Base-by-base conservation (phyloP, 1,140 invertebrate genomes). In the Halyomorpha halys region DNA sequence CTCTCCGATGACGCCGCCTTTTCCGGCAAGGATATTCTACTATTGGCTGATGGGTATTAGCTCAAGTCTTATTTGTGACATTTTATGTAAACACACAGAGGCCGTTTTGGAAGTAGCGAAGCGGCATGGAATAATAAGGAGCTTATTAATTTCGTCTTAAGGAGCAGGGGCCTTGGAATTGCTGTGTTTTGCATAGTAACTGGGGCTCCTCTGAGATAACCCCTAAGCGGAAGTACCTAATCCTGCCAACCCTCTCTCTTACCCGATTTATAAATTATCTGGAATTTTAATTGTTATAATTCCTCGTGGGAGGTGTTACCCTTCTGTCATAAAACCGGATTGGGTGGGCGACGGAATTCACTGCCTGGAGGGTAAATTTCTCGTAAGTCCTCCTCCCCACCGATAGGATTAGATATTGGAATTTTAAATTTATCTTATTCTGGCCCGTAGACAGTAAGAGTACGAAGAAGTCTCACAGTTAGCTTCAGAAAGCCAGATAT, bases 111-210 rank as follows among this genome's bases (percentile, higher is more conserved):
- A 65, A 65, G 63, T 49, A 54, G 63, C 63, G 63, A 60, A 54
- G 63, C 63, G 39, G 49, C 63, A n/a, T 51, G 54, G 63, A 65
- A 65, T 65, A 65, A 65, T 65, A 65, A 65, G 63, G 56, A 65
- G 63, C 63, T 59, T 65, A 65, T 65, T 65, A 65, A 65, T 65
- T 65, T 64, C 53, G 63, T 65, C 63, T 65, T 65, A 65, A 65
- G 63, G 54, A 60, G 51, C n/a, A 6, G 34, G 56, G 63, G 63
- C 34, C 21, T 44, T 30, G 49, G 63, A 47, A 65, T 60, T 47
- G 39, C 19, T 23, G 49, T 65, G 63, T 65, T 65, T 65, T 65
- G 63, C 63, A 65, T 65, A 65, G 54, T 65, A 65, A 65, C 63
- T 65, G 56, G 19, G n/a, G 3, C 45, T n/a, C 15, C 19, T 23